Evolutionary conservation across 2,797 vertebrate genomes (phyloP), one percentile per base, ranked within the genome.

Genomic region (Leuciscus waleckii): DNA sequence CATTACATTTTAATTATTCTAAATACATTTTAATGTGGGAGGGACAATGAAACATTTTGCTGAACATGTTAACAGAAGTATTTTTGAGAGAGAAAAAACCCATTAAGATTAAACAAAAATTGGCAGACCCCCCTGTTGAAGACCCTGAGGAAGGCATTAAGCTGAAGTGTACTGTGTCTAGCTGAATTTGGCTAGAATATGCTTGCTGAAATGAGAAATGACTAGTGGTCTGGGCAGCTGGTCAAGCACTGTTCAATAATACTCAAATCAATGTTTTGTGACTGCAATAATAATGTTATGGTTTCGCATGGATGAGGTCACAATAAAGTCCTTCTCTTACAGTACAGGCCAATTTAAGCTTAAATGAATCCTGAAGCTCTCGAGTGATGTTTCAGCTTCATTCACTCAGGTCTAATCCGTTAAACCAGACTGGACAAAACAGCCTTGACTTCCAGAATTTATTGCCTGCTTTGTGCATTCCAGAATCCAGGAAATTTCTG

Each of bases 331-430:
- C 37, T 84, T 79, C 51, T 35, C 65, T 35, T 84, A 70, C 75
- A 84, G 74, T 69, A 58, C 19, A 70, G 74, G 70, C 37, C 65
- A 84, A 79, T 84, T 84, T 84, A 67, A 79, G 83, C 83, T 79
- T 79, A 71, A 79, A 84, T 79, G 74, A 84, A 84, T 84, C 75
- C 75, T 41, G 51, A 70, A 84, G 67, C 75, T 79, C 67, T 79
- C 21, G 26, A 78, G 83, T 69, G 51, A 78, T 46, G 65, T 70
- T 79, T 70, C 65, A 3, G 75, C 65, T 79, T 84, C 75, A 71
- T 61, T 79, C 83, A 71, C 67, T 84, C 83, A 43, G 49, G 51
- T 71, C 75, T 79, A 84, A 79, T 79, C 75, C 51, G 26, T 84
- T 84, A 79, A 84, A 84, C 75, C 21, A 79, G 75, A 79, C 83